phyloP scores from a whole-genome alignment of 2,797 vertebrate genomes.

The Rhabdomys pumilio region DNA sequence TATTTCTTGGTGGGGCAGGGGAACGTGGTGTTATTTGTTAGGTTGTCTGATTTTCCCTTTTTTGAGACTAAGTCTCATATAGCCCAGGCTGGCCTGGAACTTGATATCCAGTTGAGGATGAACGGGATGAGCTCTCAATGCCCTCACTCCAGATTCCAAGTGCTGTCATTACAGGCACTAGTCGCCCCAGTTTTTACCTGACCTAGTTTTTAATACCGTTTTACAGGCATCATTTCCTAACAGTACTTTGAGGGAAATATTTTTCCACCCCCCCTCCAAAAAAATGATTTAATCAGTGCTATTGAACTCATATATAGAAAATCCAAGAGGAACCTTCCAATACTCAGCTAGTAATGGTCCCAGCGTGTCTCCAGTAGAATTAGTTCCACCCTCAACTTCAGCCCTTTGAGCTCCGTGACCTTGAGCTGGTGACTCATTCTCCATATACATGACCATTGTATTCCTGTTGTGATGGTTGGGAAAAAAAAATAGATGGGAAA shows the following conservation, averaged over 20 bases:
- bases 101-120: background rate
- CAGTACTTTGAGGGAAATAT: background rate
- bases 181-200: too few relatives aligned
- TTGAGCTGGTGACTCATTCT: background rate
- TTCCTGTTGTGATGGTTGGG: background rate
- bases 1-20: background rate
- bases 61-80: background rate
- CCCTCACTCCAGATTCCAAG: background rate
- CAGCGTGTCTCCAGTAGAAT: background rate
- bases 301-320: background rate
- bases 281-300: slow-evolving; percentile 23
- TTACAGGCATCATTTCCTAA: background rate
- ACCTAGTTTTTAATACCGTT: background rate
- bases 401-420: background rate
- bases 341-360: background rate
- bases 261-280: background rate
- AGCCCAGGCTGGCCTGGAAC: background rate
- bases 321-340: background rate
- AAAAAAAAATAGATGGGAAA: background rate
- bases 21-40: background rate
- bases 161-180: background rate
- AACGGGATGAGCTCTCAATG: background rate
- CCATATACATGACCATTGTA: background rate
- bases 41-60: background rate
- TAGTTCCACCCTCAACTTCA: background rate